Evolutionary conservation across 2,797 vertebrate species (phyloP), one percentile per base, ranked within the genome.

Genomic region (Arremon aurantiirostris): DNA sequence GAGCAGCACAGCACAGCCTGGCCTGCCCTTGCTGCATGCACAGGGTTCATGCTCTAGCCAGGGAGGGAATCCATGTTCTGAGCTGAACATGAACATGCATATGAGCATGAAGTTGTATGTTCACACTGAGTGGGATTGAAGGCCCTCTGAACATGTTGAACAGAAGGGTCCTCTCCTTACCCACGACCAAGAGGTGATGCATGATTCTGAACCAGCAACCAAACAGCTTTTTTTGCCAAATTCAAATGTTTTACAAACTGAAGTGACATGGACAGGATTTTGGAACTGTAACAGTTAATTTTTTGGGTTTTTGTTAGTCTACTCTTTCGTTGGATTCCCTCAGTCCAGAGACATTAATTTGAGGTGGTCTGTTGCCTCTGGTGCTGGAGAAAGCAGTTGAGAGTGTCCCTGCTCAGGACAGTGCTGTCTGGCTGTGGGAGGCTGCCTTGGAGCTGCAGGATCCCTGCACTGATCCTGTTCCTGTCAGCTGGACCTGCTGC

Each of bases 11-110:
- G 88, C 65, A 4, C 34, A 24, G 88, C 65, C 55, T 11, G 3
- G 18, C 42, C 18, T 28, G 53, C 61, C 47, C 6, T 0, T 3
- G 59, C 61, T 52, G 49, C 2, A 0, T 35, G 55, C 0, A 0
- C 2, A 5, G 73, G 63, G 30, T 6, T 59, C 4, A 21, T 32
- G 24, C 12, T 85, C n/a, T 24, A 0, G 1, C 8, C 24, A 64
- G 30, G 61, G 30, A 23, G 26, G 19, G 19, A 17, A 27, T 11
- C 47, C 19, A 0, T 2, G 2, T 16, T 47, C 55, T 34, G 35
- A 15, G 8, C 26, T 42, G 12, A 46, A 10, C 52, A 2, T 5
- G 41, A 55, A 3, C 16, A 1, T 16, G 50, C 6, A 4, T 4
- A 2, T n/a, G 34, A 42, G 22, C 47, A 3, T 15, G 28, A 32